Conservation (phyloP, 2,888 invertebrate species). For the Rotaria socialis region DNA sequence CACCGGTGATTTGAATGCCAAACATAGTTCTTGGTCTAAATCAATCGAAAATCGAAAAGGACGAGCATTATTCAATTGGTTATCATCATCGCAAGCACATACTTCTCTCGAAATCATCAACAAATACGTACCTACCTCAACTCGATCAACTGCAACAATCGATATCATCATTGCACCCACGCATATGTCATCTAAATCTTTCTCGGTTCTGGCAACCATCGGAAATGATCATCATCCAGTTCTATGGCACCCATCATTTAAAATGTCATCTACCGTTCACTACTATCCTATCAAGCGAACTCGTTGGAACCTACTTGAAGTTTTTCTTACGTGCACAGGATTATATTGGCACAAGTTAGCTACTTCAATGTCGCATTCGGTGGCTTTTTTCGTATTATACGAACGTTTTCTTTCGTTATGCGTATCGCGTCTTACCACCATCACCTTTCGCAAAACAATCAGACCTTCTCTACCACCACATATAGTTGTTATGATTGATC, state of each 20-base stretch:
- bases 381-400: too few species aligned
- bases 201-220: background rate
- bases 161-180: too few species aligned
- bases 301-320: too few species aligned
- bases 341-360: too few species aligned
- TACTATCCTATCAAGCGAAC: too few species aligned
- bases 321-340: too few species aligned
- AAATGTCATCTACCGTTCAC: background rate
- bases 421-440: too few species aligned
- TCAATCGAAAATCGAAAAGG: background rate
- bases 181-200: too few species aligned
- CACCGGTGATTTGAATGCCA: background rate
- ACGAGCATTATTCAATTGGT: background rate
- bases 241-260: background rate
- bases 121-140: background rate
- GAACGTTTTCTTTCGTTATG: too few species aligned
- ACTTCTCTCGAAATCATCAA: background rate
- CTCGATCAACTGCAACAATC: too few species aligned
- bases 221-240: background rate
- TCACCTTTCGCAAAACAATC: too few species aligned
- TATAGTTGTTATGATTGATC: background rate
- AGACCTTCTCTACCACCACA: background rate
- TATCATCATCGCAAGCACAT: background rate
- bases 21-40: background rate
- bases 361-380: too few species aligned